Conservation (phyloP, 2,888 invertebrate species). For the Rosalia funebris region DNA sequence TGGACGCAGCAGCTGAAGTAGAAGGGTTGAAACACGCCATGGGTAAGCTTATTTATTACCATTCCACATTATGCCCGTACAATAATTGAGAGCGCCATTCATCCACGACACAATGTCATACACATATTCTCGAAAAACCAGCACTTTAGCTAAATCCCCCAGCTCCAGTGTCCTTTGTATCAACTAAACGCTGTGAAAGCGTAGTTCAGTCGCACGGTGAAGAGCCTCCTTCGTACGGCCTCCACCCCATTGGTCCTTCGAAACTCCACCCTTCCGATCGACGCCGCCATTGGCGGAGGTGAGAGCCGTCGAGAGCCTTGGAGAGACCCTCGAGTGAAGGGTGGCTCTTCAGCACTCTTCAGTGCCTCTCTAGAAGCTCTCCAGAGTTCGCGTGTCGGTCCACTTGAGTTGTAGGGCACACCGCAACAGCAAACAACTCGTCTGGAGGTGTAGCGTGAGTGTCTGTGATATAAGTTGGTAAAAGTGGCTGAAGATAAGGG, state of each 20-base stretch:
- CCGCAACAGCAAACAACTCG: constrained; percentile 6
- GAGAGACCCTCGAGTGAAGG: constrained; percentile 63
- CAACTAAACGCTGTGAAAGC: constrained; percentile 30
- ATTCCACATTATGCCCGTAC: constrained; percentile 24
- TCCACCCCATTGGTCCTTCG: constrained; percentile 53
- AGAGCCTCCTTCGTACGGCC: constrained; percentile 27
- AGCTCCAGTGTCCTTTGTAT: constrained; percentile 36
- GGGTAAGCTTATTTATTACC: constrained; percentile 23
- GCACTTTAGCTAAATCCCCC: constrained; percentile 45
- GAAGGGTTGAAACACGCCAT: constrained; percentile 30
- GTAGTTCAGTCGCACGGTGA: constrained; percentile 23
- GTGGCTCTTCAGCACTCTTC: constrained; percentile 63
- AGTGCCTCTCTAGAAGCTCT: constrained; percentile 63
- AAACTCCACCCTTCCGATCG: constrained; percentile 55
- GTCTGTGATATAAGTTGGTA: constrained; percentile 34
- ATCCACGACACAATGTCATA: constrained; percentile 37
- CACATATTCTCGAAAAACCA: constrained; percentile 25
- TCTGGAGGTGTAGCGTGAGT: constrained; percentile 24
- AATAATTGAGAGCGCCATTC: constrained; percentile 31
- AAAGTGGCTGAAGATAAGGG: constrained; percentile 62
- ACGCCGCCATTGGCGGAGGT: constrained; percentile 55
- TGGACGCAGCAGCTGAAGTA: constrained; percentile 26
- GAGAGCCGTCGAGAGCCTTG: constrained; percentile 57
- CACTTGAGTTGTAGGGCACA: constrained; percentile 50
- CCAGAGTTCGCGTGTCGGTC: constrained; percentile 62